Percentiles rank a stretch among this genome's conserved stretches.
phyloP scores from a whole-genome alignment of 2,888 invertebrate genomes.

The Andrena fulva region DNA sequence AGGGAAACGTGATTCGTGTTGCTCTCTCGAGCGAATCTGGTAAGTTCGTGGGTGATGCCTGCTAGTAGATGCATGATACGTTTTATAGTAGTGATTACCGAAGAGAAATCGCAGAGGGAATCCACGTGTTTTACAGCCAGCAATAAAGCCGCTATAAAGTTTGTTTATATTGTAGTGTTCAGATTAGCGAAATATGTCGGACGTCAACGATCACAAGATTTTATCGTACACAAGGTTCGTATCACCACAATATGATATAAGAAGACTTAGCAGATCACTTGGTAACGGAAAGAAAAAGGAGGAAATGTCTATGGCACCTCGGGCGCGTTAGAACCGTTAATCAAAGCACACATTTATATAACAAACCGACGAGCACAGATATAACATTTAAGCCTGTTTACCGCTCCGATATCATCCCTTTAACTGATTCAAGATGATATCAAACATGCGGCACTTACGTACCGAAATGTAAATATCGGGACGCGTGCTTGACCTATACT shows the following conservation, averaged over 20 bases:
- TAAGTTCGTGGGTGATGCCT: constrained; percentile 13
- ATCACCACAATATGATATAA: neutral
- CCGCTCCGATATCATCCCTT: constrained; percentile 21
- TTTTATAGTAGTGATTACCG: constrained; percentile 38
- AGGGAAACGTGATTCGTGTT: neutral
- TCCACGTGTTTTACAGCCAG: constrained; percentile 50
- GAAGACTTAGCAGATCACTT: neutral
- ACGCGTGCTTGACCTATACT: constrained; percentile 37
- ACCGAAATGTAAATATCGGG: constrained; percentile 41
- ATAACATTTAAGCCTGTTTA: constrained; percentile 15
- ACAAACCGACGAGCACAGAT: neutral
- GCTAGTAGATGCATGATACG: constrained; percentile 27
- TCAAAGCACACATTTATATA: neutral
- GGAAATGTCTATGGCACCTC: neutral
- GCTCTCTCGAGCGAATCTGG: neutral
- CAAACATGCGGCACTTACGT: constrained; percentile 6
- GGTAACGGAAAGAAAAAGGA: neutral
- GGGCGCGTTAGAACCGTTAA: neutral
- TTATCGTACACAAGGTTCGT: constrained; percentile 14
- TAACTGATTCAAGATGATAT: constrained; percentile 28
- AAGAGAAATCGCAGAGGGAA: constrained; percentile 34
- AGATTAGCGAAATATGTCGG: constrained; percentile 16
- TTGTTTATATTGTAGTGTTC: constrained; percentile 51
- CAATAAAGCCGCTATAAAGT: constrained; percentile 56
- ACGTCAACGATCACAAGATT: constrained; percentile 10